Conservation (phyloP, 2,888 invertebrate genomes). For the Lasioglossum lativentre region DNA sequence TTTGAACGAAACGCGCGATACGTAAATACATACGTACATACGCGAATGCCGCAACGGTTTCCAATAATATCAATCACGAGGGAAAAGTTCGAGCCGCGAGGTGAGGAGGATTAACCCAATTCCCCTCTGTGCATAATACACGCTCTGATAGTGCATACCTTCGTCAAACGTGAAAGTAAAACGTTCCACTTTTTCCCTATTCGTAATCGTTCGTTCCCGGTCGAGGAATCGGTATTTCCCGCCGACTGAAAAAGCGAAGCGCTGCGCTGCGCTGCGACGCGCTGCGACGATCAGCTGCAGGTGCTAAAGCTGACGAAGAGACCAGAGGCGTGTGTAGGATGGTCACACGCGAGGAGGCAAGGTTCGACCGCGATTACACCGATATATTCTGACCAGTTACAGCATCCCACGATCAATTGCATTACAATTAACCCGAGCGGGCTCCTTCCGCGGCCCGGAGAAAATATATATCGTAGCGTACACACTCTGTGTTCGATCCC, state of each 20-base stretch:
- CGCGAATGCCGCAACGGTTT: not conserved
- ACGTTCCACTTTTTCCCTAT: slow-evolving; percentile 60
- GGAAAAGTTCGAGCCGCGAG: not conserved
- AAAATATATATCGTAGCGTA: slow-evolving; percentile 27
- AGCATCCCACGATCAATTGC: slow-evolving; percentile 47
- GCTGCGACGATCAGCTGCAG: slow-evolving; percentile 6
- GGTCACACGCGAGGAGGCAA: slow-evolving; percentile 4
- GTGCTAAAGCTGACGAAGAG: slow-evolving; percentile 1
- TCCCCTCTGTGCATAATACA: slow-evolving; percentile 24
- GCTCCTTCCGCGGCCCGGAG: not conserved
- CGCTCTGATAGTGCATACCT: slow-evolving; percentile 51
- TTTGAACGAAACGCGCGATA: slow-evolving; percentile 12
- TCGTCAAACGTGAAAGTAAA: slow-evolving; percentile 57
- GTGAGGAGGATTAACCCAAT: slow-evolving; percentile 25
- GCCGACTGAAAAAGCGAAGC: not conserved
- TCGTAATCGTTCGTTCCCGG: slow-evolving; percentile 36
- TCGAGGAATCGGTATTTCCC: slow-evolving; percentile 30
- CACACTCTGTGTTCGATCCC: slow-evolving; percentile 14
- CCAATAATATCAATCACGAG: not conserved
- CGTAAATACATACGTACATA: not conserved
- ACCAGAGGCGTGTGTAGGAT: not conserved
- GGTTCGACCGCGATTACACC: slow-evolving; percentile 27
- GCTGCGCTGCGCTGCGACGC: too few species aligned
- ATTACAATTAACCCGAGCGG: slow-evolving; percentile 37
- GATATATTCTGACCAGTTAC: slow-evolving; percentile 33